Percentiles rank a stretch among this genome's conserved stretches.
phyloP scores from a whole-genome alignment of 2,797 vertebrate species.

The Acanthiza pusilla region DNA sequence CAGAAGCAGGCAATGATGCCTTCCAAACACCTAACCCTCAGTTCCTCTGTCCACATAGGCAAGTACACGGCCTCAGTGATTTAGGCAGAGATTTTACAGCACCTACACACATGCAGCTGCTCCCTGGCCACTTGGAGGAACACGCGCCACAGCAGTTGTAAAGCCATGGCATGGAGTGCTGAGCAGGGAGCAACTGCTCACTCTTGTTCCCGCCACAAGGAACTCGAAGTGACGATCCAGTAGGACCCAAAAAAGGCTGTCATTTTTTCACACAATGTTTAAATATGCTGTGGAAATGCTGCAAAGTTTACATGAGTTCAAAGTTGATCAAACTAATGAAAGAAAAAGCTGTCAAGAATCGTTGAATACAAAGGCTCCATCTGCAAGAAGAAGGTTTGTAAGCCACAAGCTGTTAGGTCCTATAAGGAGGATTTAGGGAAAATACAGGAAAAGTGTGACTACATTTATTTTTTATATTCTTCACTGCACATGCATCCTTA shows the following conservation, averaged over 20 bases:
- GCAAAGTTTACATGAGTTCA: neutral
- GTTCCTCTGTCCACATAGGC: neutral
- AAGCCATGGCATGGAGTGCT: accelerated
- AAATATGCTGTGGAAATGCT: neutral
- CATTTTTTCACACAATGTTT: accelerated
- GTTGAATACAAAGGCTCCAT: neutral
- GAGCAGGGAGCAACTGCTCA: neutral
- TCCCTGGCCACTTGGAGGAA: neutral
- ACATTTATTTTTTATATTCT: neutral
- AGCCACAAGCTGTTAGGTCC: neutral
- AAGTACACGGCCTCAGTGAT: neutral
- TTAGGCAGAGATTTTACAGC: neutral
- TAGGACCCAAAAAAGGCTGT: neutral
- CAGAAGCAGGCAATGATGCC: accelerated
- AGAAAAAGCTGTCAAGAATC: neutral
- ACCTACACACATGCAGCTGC: accelerated
- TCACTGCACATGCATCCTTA: neutral
- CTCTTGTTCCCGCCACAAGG: neutral
- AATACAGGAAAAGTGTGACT: neutral
- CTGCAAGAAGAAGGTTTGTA: neutral
- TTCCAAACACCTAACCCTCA: neutral
- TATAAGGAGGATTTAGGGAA: neutral
- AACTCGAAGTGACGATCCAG: neutral
- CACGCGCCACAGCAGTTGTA: accelerated
- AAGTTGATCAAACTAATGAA: neutral